Conservation (phyloP, 2,113 vertebrate genomes). For the Numenius arquata region DNA sequence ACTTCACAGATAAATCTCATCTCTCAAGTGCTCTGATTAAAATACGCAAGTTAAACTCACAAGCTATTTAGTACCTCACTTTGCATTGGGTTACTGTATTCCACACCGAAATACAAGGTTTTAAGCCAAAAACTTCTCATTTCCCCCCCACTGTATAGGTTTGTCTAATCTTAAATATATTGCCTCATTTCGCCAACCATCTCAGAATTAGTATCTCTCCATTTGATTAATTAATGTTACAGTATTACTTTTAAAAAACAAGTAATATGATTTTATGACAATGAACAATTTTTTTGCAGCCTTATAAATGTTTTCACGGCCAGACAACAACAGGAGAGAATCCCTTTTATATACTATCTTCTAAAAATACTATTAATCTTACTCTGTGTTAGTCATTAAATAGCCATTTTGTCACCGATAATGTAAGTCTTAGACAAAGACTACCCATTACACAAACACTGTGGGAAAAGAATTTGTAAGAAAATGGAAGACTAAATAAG, state of each 20-base stretch:
- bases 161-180: neutral
- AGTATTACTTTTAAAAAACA: neutral
- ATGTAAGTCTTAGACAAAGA: neutral
- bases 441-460: neutral
- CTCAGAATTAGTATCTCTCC: neutral
- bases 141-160: fast-evolving
- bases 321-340: neutral
- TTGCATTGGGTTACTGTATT: neutral
- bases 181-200: neutral
- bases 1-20: neutral
- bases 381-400: neutral
- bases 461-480: conserved; percentile 50
- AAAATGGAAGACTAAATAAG: conserved; percentile 75
- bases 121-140: neutral
- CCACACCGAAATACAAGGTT: neutral
- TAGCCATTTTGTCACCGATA: neutral
- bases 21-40: neutral
- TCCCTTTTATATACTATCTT: neutral
- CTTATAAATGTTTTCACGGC: neutral
- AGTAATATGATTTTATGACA: neutral
- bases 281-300: neutral
- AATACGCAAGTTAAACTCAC: neutral
- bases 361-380: neutral
- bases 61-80: neutral
- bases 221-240: neutral